Conservation (phyloP, 2,113 vertebrate species). For the Sclerurus mexicanus region DNA sequence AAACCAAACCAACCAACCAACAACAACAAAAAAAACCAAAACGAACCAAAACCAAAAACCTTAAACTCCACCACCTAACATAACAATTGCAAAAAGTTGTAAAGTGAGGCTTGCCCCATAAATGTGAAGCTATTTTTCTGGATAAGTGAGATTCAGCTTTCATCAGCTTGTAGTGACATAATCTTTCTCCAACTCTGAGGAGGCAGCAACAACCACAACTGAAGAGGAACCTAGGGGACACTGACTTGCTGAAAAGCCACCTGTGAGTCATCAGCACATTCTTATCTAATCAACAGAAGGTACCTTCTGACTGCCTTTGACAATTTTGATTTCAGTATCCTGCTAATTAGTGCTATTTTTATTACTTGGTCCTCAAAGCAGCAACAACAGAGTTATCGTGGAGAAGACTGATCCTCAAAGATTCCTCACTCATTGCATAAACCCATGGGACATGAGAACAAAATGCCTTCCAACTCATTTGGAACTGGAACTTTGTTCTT, state of each 20-base stretch:
- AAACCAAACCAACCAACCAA: too few species aligned
- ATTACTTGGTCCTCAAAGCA: neutral
- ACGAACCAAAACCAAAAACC: too few species aligned
- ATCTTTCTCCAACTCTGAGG: neutral
- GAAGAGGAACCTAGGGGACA: neutral
- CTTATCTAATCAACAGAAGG: neutral
- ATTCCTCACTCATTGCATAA: neutral
- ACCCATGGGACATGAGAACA: neutral
- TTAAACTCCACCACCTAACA: neutral
- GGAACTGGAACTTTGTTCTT: neutral
- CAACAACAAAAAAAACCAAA: too few species aligned
- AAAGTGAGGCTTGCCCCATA: neutral
- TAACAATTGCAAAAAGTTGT: neutral
- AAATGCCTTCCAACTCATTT: neutral
- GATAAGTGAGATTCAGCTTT: neutral
- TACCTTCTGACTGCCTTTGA: neutral
- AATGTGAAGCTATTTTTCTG: neutral
- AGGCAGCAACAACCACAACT: neutral
- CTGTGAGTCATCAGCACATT: neutral
- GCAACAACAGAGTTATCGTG: neutral
- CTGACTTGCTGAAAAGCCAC: neutral
- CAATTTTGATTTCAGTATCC: neutral
- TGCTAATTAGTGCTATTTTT: neutral
- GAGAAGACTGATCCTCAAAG: neutral
- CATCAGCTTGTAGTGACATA: neutral